Conservation (phyloP, 2,797 vertebrate genomes). For the Cetoscarus ocellatus region DNA sequence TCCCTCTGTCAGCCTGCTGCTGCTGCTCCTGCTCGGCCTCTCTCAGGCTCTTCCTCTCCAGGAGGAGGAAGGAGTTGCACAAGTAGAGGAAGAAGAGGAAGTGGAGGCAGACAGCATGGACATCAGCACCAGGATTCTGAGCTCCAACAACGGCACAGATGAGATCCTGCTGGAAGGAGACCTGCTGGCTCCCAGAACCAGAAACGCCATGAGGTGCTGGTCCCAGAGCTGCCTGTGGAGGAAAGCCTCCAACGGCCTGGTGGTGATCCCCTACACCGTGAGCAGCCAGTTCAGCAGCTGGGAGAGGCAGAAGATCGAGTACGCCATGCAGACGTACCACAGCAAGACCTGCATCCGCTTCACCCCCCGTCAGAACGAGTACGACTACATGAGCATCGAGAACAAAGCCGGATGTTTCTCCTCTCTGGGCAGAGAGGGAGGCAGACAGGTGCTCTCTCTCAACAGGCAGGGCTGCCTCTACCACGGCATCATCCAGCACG, state of each 20-base stretch:
- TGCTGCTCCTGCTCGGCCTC: constrained; percentile 63
- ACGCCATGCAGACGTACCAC: constrained; percentile 31
- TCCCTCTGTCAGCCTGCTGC: constrained; percentile 55
- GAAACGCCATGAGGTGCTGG: constrained; percentile 54
- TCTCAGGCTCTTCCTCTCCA: constrained; percentile 46
- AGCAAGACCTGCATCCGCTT: constrained; percentile 58
- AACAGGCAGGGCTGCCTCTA: constrained; percentile 74
- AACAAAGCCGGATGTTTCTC: constrained; percentile 73
- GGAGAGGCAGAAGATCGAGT: constrained; percentile 38
- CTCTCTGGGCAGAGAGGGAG: constrained; percentile 73
- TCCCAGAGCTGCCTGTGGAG: constrained; percentile 44
- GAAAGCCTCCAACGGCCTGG: constrained; percentile 40
- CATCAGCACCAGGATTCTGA: constrained; percentile 62
- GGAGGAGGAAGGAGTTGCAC: constrained; percentile 17
- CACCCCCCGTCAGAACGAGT: constrained; percentile 23
- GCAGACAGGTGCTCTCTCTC: constrained; percentile 80
- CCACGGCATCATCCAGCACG: constrained; percentile 77
- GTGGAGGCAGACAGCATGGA: neutral
- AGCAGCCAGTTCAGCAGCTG: constrained; percentile 14
- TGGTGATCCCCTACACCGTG: constrained; percentile 43
- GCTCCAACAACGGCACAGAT: constrained; percentile 43
- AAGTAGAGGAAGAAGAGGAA: constrained; percentile 11
- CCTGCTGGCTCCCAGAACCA: constrained; percentile 46
- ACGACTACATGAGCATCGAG: constrained; percentile 55
- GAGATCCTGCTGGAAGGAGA: constrained; percentile 58